Evolutionary conservation across 1,140 invertebrate genomes (phyloP).

Genomic region (Ostrea edulis): DNA sequence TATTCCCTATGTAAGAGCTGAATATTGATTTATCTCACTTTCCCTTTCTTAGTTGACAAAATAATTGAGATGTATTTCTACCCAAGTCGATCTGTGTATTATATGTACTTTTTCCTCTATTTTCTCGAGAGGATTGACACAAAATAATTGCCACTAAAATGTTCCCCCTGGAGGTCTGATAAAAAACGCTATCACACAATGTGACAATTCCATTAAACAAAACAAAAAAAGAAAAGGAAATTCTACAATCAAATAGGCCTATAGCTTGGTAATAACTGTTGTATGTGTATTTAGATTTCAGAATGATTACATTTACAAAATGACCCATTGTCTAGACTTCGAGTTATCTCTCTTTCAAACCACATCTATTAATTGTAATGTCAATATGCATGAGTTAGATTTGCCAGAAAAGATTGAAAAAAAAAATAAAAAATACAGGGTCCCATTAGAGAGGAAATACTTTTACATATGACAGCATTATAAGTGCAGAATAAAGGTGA

Average conservation of each 20-base stretch:
- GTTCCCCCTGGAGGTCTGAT: constrained; percentile 12
- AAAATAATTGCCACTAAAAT: constrained; percentile 4
- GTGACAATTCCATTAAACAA: not conserved
- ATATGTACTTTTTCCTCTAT: not conserved
- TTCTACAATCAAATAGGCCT: no score
- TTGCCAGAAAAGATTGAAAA: not conserved
- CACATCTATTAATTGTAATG: not conserved
- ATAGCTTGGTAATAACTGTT: no score
- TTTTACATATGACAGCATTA: not conserved
- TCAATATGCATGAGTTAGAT: not conserved
- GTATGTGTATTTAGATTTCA: no score
- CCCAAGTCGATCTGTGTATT: not conserved
- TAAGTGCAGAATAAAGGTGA: not conserved
- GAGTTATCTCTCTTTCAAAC: not conserved
- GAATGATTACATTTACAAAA: not conserved
- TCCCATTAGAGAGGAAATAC: not conserved
- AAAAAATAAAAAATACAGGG: no score
- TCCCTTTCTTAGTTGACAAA: not conserved
- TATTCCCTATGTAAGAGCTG: not conserved
- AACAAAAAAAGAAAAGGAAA: no score
- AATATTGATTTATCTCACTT: constrained; percentile 7
- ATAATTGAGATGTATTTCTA: constrained; percentile 9
- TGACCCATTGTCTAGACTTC: not conserved
- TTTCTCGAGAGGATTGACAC: not conserved
- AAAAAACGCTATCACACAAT: not conserved